Conservation (phyloP, 2,113 vertebrate genomes). For the Gymnarchus niloticus region DNA sequence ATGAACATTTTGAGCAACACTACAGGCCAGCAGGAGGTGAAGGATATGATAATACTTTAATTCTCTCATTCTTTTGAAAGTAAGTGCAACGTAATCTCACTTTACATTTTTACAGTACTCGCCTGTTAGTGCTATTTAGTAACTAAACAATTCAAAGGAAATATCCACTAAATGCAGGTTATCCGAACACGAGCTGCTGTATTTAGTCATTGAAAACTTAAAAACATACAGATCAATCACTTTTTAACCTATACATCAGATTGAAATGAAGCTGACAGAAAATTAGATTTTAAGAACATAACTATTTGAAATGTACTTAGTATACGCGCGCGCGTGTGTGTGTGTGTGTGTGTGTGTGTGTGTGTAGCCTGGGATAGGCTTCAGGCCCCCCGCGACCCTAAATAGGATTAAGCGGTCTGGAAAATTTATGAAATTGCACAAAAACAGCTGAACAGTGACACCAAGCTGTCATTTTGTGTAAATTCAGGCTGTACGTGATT, state of each 20-base stretch:
- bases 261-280: neutral
- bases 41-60: neutral
- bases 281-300: neutral
- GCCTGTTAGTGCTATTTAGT: no score
- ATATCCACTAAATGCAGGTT: neutral
- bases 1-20: neutral
- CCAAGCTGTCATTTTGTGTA: conserved; percentile 38
- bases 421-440: conserved; percentile 1
- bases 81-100: neutral
- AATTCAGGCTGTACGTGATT: neutral
- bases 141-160: no score
- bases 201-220: neutral
- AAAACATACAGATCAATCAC: neutral
- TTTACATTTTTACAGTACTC: neutral
- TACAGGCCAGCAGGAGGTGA: neutral
- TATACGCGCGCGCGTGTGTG: neutral
- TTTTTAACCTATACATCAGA: neutral
- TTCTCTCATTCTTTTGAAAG: neutral
- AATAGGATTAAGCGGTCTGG: no score
- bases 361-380: no score
- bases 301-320: neutral
- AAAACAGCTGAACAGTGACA: conserved; percentile 54
- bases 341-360: neutral
- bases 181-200: neutral
- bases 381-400: no score